phyloP scores from a whole-genome alignment of 2,888 invertebrate genomes.

The Adineta ricciae region DNA sequence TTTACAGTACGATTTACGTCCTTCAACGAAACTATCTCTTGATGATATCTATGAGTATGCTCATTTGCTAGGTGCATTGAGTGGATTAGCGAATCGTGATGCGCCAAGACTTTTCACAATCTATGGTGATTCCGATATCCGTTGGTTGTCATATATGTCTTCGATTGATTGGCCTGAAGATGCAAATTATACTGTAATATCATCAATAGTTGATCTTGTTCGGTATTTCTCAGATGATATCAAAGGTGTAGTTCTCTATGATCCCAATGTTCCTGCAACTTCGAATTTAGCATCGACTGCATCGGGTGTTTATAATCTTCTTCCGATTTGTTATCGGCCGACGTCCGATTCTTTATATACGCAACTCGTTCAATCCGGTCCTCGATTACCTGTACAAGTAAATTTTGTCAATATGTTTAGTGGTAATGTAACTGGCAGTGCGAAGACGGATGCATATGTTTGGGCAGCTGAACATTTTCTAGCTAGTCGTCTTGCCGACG shows the following conservation, averaged over 20 bases:
- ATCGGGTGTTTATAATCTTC: not conserved
- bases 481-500: not conserved
- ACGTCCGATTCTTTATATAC: not conserved
- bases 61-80: not conserved
- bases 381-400: not conserved
- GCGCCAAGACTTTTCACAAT: not conserved
- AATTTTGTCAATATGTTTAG: not conserved
- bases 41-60: slow-evolving; percentile 1
- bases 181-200: not conserved
- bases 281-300: slow-evolving; percentile 6
- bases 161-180: not conserved
- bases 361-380: not conserved
- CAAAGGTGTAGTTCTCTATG: not conserved
- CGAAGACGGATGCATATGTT: not conserved
- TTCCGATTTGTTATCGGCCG: not conserved
- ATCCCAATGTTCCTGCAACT: not conserved
- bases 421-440: not conserved
- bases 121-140: not conserved
- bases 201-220: not conserved
- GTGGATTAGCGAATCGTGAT: not conserved
- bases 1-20: not conserved
- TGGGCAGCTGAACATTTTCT: slow-evolving; percentile 14
- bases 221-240: not conserved
- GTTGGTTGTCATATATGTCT: not conserved
- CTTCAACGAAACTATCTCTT: not conserved